Evolutionary conservation across 2,888 invertebrate species (phyloP), one percentile per base, ranked within the genome.

Genomic region (Dioctria linearis): DNA sequence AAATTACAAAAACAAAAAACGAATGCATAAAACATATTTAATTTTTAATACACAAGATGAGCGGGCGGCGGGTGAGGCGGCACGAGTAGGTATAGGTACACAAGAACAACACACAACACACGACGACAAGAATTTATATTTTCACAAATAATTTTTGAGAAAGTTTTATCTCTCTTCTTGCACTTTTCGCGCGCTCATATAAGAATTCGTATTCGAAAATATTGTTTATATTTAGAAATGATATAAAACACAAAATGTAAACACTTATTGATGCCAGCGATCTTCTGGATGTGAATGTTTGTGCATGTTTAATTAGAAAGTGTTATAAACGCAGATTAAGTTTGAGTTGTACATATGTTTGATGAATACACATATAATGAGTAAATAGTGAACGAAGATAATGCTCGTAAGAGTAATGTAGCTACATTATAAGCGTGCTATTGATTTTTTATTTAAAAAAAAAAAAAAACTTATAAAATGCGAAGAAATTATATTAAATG

Each of bases 181-280:
- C 69, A 69, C 51, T 69, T 69, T 69, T 69, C 25, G 46, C 37
- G 40, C 13, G 25, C 40, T 69, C 39, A 25, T 13, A 1, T 25
- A 25, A 49, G n/a, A 4, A 54, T 54, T 54, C n/a, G 11, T 54
- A 11, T 54, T 54, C 54, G 11, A 75, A 75, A 43, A 43, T 49
- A 46, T 37, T 43, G 25, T 75, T 75, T 75, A 75, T 43, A 75
- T 49, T 75, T 75, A 75, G 73, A 75, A 42, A 75, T 75, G 73
- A 75, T 75, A 75, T 75, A 59, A 69, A 75, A 59, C 59, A 57
- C 5, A 25, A 13, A 6, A 59, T 42, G 73, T 59, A 75, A 75
- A 59, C 73, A 75, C 13, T 71, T 25, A 25, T 25, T 71, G 71
- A 71, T 59, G 59, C 25, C 49, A 75, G 43, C 39, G n/a, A 75